Percentiles rank a stretch among this genome's conserved stretches.
These are phyloP conservation scores for Andrena haemorrhoa DNA, from an alignment of 2,888 invertebrate genomes.

Conservation along the genomic window DNA sequence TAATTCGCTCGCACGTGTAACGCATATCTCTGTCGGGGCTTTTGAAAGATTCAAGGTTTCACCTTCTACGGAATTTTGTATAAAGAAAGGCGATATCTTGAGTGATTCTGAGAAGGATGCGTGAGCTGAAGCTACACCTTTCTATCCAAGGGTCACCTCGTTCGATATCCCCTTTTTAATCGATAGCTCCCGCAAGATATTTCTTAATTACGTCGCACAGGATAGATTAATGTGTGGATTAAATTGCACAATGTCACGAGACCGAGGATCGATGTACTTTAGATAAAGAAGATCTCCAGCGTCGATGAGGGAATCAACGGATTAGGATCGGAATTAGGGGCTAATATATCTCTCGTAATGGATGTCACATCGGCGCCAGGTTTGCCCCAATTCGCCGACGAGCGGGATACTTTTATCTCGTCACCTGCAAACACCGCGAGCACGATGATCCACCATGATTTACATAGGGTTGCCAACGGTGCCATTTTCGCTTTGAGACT, in stretches of 20 bases:
- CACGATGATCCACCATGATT: not conserved
- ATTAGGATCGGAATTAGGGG: slow-evolving; percentile 7
- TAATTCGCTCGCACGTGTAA: not conserved
- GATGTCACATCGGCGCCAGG: slow-evolving; percentile 36
- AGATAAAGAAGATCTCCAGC: slow-evolving; percentile 4
- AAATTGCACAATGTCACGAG: slow-evolving; percentile 24
- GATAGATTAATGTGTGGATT: not conserved
- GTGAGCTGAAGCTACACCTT: too few species aligned
- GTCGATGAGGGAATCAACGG: not conserved
- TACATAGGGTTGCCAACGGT: not conserved
- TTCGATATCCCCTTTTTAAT: too few species aligned
- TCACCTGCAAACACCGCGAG: slow-evolving; percentile 34
- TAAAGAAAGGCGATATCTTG: too few species aligned
- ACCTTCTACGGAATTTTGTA: too few species aligned
- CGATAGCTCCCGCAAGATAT: too few species aligned
- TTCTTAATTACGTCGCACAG: not conserved
- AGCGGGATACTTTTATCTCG: slow-evolving; percentile 43
- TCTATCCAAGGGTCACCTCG: too few species aligned
- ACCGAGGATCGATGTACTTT: not conserved
- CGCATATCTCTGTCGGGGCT: too few species aligned
- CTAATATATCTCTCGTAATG: slow-evolving; percentile 25
- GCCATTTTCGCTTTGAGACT: too few species aligned
- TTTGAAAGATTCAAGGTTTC: too few species aligned
- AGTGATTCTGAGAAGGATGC: too few species aligned
- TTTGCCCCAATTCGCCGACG: slow-evolving; percentile 34